Percentiles rank a stretch among this genome's conserved stretches.
These are phyloP conservation scores for Drosophila mettleri DNA, from an alignment of 2,888 invertebrate genomes.

Conservation along the genomic window DNA sequence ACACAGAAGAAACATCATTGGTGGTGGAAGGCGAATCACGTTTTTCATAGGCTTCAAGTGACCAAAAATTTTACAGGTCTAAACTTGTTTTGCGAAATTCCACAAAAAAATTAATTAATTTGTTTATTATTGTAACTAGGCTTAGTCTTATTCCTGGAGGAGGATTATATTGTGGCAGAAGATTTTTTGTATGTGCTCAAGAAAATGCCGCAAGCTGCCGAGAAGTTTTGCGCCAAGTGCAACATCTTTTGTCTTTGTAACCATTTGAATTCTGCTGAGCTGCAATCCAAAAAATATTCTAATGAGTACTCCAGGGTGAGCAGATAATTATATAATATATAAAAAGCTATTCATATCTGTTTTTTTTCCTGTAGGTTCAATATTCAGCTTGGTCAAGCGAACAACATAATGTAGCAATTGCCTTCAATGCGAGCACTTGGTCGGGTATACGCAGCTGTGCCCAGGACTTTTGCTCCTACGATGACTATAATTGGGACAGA, in stretches of 20 bases:
- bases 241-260: constrained; percentile 96
- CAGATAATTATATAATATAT: neutral
- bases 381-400: constrained; percentile 97
- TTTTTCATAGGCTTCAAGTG: constrained; percentile 94
- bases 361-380: constrained; percentile 89
- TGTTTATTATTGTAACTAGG: constrained; percentile 86
- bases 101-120: neutral
- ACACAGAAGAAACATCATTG: constrained; percentile 99
- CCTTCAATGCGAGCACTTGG: constrained; percentile 95
- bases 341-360: neutral
- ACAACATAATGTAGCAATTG: constrained; percentile 99
- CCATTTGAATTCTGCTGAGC: constrained; percentile 78
- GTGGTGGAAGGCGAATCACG: constrained; percentile 99
- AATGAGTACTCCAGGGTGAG: constrained; percentile 16
- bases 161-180: constrained; percentile 98
- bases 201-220: constrained; percentile 90
- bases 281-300: neutral
- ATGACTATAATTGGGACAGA: constrained; percentile 99
- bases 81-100: neutral
- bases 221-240: constrained; percentile 92
- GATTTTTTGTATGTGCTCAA: constrained; percentile 95
- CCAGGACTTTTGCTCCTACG: constrained; percentile 95
- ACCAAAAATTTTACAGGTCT: constrained; percentile 91
- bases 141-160: constrained; percentile 95
- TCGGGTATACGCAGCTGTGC: constrained; percentile 91